Base-by-base conservation (phyloP, 1,140 invertebrate species). In the Doryteuthis pealeii region DNA sequence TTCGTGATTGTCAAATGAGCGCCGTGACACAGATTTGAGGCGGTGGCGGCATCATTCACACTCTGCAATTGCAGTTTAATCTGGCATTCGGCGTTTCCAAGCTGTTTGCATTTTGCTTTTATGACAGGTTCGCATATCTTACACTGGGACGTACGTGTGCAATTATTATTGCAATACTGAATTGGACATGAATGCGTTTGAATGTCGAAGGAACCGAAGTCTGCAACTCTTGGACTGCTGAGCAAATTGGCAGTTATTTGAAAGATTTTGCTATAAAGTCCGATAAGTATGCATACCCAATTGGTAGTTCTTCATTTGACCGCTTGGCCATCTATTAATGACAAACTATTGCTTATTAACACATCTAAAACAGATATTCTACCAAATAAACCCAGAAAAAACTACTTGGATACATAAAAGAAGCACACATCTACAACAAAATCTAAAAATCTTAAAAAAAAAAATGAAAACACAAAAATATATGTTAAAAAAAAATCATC, bases 161-260 rank as follows among this genome's bases (percentile, higher is more conserved):
- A 82, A 14, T 81, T 78, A 8, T 72, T 72, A 3, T 76, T 78
- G 70, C 81, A 82, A 71, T 76, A 81, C n/a, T 77, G 62, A 3
- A 72, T 43, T 22, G 54, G 45, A 71, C 80, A 81, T 15, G 78
- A 81, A 68, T 79, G 77, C 18, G 70, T 78, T 73, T 75, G 33
- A 0, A 77, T 14, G 4, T 70, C 18, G 62, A 81, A 71, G 26
- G 54, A 30, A 1, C 77, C 77, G 2, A 43, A 26, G 6, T 33
- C 74, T 1, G 49, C 54, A 14, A 31, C 49, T 18, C 12, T 22
- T 30, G 74, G 32, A 40, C 67, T 65, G 8, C 31, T 65, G 30
- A 77, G 45, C 45, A 70, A 74, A 14, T 22, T 49, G 22, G 80
- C 72, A 8, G 78, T 76, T 15, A 76, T 40, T 26, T 74, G 72